Evolutionary conservation across 2,113 vertebrate genomes (phyloP).

Genomic region (Cynopterus brachyotis): DNA sequence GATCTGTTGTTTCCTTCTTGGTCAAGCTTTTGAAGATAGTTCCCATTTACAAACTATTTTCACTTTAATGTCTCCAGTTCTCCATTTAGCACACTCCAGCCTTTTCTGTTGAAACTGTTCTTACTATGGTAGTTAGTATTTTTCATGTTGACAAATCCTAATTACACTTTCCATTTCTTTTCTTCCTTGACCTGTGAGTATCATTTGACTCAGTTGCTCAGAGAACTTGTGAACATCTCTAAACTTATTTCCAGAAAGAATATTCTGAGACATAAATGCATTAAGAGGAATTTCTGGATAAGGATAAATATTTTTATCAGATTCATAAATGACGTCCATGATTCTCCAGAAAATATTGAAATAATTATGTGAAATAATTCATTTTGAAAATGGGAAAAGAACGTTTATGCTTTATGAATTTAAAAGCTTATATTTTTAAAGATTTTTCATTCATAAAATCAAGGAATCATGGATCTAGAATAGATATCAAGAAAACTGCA

Average conservation of each 20-base stretch:
- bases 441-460: not conserved
- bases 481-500: not conserved
- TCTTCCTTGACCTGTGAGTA: not conserved
- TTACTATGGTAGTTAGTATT: not conserved
- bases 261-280: not conserved
- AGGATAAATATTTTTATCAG: not conserved
- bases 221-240: not conserved
- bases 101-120: not conserved
- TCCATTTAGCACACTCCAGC: not conserved
- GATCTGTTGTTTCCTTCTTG: not conserved
- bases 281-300: not conserved
- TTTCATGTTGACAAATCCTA: not conserved
- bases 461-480: not conserved
- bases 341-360: not conserved
- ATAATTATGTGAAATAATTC: not conserved
- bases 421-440: not conserved
- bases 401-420: not conserved
- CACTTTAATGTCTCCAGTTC: not conserved
- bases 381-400: not conserved
- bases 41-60: not conserved
- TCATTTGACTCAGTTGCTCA: not conserved
- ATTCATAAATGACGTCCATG: not conserved
- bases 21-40: not conserved
- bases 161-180: not conserved
- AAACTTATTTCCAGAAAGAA: not conserved